phyloP scores from a whole-genome alignment of 2,888 invertebrate species.

The Eilema caniola region DNA sequence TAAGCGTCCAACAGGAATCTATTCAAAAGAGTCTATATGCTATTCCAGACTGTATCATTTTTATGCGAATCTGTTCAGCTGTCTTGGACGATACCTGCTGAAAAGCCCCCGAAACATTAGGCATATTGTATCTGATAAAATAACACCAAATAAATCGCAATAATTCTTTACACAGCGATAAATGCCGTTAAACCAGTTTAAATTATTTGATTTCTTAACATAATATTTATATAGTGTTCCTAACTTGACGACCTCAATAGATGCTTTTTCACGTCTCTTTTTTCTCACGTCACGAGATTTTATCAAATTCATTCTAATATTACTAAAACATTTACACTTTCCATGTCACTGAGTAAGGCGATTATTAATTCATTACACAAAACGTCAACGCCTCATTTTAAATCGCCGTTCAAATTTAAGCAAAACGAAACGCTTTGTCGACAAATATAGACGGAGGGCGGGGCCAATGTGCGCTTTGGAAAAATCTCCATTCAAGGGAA shows the following conservation, averaged over 20 bases:
- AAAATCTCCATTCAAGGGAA: slow-evolving; percentile 73
- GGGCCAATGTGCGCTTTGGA: slow-evolving; percentile 62
- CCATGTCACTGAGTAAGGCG: not conserved
- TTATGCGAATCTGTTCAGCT: not conserved
- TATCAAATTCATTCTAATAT: not conserved
- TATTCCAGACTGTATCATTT: not conserved
- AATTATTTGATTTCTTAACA: too few relatives aligned
- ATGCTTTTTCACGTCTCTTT: too few relatives aligned
- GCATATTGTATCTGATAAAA: too few relatives aligned
- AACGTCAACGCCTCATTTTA: slow-evolving; percentile 19
- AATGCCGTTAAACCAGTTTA: not conserved
- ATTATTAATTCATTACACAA: slow-evolving; percentile 32
- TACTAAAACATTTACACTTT: not conserved
- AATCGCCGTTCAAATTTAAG: slow-evolving; percentile 45
- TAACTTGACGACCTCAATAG: too few relatives aligned
- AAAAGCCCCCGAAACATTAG: too few relatives aligned
- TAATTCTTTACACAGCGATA: too few relatives aligned
- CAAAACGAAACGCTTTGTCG: slow-evolving; percentile 65
- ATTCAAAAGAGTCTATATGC: too few relatives aligned
- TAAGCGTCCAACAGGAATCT: too few relatives aligned
- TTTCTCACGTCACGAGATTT: not conserved
- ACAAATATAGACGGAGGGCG: slow-evolving; percentile 60
- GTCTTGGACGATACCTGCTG: not conserved
- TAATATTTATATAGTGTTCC: too few relatives aligned
- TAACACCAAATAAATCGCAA: too few relatives aligned